Conservation (phyloP, 1,140 invertebrate species). For the Neodiprion fabricii region DNA sequence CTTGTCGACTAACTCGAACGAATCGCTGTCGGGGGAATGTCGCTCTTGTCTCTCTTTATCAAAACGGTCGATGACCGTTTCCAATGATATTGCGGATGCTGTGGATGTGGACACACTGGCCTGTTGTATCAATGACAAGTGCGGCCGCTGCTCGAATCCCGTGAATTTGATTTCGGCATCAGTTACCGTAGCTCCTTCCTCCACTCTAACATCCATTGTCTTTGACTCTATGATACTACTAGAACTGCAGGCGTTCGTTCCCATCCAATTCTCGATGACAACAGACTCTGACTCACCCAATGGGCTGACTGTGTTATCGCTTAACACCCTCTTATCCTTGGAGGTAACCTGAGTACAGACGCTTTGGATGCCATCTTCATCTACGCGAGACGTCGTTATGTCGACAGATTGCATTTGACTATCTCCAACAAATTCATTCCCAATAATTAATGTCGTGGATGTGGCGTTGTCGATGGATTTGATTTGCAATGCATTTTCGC, state of each 20-base stretch:
- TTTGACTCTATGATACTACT: neutral
- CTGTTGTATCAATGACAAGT: constrained; percentile 38
- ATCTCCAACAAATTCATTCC: constrained; percentile 29
- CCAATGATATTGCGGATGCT: constrained; percentile 54
- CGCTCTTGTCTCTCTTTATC: constrained; percentile 61
- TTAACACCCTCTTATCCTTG: constrained; percentile 42
- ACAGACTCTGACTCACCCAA: neutral
- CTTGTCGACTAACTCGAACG: constrained; percentile 87
- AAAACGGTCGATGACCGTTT: constrained; percentile 51
- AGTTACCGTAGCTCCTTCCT: neutral
- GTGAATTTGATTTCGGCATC: neutral
- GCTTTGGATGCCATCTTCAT: constrained; percentile 58
- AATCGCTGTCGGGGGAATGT: constrained; percentile 84
- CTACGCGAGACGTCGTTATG: constrained; percentile 62
- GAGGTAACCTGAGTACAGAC: constrained; percentile 67
- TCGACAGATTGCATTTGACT: constrained; percentile 59
- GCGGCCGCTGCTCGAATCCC: neutral
- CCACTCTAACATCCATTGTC: neutral
- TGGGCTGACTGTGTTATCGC: constrained; percentile 44
- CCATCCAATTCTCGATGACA: neutral
- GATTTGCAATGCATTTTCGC: constrained; percentile 32
- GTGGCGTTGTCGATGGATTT: constrained; percentile 41
- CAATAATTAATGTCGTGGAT: constrained; percentile 34
- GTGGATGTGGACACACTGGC: constrained; percentile 58
- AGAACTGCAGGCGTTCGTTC: neutral